Base-by-base conservation (phyloP, 2,113 vertebrate species). In the Hippocampus comes region DNA sequence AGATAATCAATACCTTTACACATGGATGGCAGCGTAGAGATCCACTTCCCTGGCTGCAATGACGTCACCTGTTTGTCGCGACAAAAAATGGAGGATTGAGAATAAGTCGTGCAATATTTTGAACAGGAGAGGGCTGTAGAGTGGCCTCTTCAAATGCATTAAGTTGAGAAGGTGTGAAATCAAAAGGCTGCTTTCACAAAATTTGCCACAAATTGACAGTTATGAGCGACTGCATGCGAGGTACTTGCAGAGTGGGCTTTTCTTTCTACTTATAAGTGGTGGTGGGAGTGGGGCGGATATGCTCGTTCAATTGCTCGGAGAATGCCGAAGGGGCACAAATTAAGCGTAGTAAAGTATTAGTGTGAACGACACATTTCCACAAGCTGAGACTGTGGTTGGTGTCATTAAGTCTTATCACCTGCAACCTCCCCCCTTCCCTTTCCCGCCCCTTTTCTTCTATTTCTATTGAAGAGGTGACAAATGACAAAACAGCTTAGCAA, bases 401-500 rank as follows among this genome's bases (percentile, higher is more conserved):
- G 74, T 84, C 79, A 83, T 86, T 82, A 84, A 84, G 82, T 88
- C 80, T 83, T 83, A 84, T 86, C 87, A 63, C 76, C 84, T 74
- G 77, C 80, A 75, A 72, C 51, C 21, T 72, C 73, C 42, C 66
- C 15, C 48, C 43, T 38, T 6, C 34, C 34, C 34, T 5, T 38
- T 38, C 6, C 43, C 43, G 21, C 70, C 73, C 42, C 68, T 59
- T 23, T 51, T 18, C 68, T 71, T 78, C 73, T 63, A 10, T 78
- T 89, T 88, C 89, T 85, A 86, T 81, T 90, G 77, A 90, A 89
- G 88, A 87, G 88, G 82, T 82, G 84, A 89, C 87, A 87, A 91
- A 90, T 88, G 85, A 91, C 88, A 90, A 86, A 90, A 88, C 84
- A 85, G 89, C 88, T 91, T 89, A 90, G 83, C 70, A 86, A 66